Evolutionary conservation across 92 coral and sea anemone species (phyloP).

Genomic region (Parazoanthus swiftii): DNA sequence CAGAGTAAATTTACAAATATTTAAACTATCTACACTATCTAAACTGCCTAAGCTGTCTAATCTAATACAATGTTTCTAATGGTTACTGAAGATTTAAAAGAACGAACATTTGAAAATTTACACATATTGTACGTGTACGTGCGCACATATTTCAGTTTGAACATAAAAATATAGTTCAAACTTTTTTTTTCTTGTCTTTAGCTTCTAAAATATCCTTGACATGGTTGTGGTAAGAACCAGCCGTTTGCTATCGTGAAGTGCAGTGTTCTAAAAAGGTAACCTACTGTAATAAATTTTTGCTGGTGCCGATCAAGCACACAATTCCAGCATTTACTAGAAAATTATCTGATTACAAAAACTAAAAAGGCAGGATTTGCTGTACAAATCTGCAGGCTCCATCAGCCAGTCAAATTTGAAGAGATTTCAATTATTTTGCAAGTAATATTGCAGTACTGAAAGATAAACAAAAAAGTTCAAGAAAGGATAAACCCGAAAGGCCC

Average conservation of each 20-base stretch:
- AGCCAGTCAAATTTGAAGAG: slow-evolving; percentile 6
- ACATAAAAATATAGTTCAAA: neutral
- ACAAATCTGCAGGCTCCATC: slow-evolving; percentile 8
- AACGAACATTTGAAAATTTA: too few species aligned
- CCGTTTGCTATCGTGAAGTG: slow-evolving; percentile 11
- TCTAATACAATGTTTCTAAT: too few species aligned
- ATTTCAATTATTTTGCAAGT: slow-evolving; percentile 5
- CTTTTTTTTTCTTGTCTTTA: neutral
- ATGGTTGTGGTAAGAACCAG: slow-evolving; percentile 19
- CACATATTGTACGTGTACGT: neutral
- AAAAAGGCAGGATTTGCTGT: slow-evolving; percentile 5
- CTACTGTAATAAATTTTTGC: slow-evolving; percentile 1
- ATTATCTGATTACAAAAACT: slow-evolving; percentile 8
- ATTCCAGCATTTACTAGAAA: neutral
- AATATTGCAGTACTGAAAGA: slow-evolving; percentile 3
- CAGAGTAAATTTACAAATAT: too few species aligned
- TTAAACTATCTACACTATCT: too few species aligned
- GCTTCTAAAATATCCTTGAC: slow-evolving; percentile 9
- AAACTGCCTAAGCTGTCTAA: too few species aligned
- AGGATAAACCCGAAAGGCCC: slow-evolving; percentile 8
- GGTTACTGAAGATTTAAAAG: too few species aligned
- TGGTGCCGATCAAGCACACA: slow-evolving; percentile 10
- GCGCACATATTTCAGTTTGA: slow-evolving; percentile 8
- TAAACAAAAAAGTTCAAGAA: neutral
- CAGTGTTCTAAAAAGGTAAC: slow-evolving; percentile 15